A percentile compares a stretch with the other conserved stretches of the same genome.
Evolutionary conservation across 1,140 invertebrate genomes (phyloP).

Genomic region (Drosophila seguyi): DNA sequence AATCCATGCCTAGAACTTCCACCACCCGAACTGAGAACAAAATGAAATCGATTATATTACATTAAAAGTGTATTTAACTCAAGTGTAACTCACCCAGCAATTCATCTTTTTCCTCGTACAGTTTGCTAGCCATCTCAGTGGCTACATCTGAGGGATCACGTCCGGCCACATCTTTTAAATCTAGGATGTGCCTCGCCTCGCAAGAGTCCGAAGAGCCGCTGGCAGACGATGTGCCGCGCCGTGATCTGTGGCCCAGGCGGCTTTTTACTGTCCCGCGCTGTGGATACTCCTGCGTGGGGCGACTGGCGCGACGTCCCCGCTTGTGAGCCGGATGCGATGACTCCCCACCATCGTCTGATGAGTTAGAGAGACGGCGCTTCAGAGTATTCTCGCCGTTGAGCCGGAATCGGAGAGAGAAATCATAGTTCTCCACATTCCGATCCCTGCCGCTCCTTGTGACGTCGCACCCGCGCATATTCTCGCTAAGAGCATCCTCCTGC

Average conservation of each 20-base stretch:
- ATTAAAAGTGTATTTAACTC: not conserved
- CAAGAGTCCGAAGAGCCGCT: conserved; percentile 75
- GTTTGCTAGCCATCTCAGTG: conserved; percentile 89
- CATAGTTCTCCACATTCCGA: conserved; percentile 88
- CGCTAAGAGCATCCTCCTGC: conserved; percentile 88
- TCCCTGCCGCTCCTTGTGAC: conserved; percentile 86
- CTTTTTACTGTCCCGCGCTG: conserved; percentile 46
- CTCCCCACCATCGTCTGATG: conserved; percentile 63
- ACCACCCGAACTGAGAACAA: conserved; percentile 88
- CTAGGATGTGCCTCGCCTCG: conserved; percentile 83
- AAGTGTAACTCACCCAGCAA: conserved; percentile 88
- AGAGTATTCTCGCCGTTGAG: conserved; percentile 75
- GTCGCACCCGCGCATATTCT: conserved; percentile 86
- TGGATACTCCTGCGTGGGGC: conserved; percentile 22
- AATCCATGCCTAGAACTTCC: conserved; percentile 89
- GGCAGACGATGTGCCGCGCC: conserved; percentile 67
- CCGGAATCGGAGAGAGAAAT: conserved; percentile 84
- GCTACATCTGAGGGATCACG: conserved; percentile 87
- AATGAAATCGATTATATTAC: not conserved
- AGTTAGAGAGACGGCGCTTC: conserved; percentile 78
- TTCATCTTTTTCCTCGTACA: conserved; percentile 89
- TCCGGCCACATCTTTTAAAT: conserved; percentile 82
- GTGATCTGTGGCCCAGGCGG: conserved; percentile 53
- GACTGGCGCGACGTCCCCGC: conserved; percentile 55
- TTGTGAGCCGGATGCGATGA: conserved; percentile 66